These are phyloP conservation scores for Eristalis pertinax DNA, from an alignment of 2,888 invertebrate genomes.

Conservation along the genomic window DNA sequence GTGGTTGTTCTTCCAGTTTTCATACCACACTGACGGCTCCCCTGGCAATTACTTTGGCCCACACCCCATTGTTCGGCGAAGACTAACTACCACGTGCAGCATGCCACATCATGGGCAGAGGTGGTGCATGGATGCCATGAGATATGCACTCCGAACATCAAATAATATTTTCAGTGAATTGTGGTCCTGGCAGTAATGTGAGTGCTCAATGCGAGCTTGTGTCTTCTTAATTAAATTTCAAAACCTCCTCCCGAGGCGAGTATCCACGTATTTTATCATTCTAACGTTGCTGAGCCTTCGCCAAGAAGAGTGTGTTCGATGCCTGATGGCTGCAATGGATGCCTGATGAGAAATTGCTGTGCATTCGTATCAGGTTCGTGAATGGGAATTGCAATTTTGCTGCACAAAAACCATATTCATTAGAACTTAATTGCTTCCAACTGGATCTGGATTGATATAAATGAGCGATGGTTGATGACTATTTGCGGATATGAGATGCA, in stretches of 20 bases:
- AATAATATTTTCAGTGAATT: slow-evolving; percentile 48
- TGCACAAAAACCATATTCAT: background rate
- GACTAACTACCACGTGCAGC: background rate
- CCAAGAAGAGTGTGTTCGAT: background rate
- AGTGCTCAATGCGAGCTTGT: background rate
- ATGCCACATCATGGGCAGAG: background rate
- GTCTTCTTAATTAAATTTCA: slow-evolving; percentile 39
- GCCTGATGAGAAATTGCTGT: background rate
- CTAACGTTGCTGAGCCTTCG: background rate
- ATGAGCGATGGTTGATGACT: background rate
- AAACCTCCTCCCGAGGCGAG: background rate
- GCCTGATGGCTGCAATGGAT: background rate
- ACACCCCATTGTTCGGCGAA: background rate
- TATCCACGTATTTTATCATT: background rate
- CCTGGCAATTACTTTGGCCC: slow-evolving; percentile 16
- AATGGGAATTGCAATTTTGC: background rate
- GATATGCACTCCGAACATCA: slow-evolving; percentile 48
- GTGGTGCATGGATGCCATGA: slow-evolving; percentile 14
- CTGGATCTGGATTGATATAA: background rate
- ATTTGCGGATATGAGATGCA: background rate
- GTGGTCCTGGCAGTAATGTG: slow-evolving; percentile 3
- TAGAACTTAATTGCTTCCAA: background rate
- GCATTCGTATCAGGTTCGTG: background rate
- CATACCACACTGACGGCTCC: background rate
- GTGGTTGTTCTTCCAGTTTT: slow-evolving; percentile 10